phyloP scores from a whole-genome alignment of 2,113 vertebrate genomes.

The Poeciliopsis retropinna region DNA sequence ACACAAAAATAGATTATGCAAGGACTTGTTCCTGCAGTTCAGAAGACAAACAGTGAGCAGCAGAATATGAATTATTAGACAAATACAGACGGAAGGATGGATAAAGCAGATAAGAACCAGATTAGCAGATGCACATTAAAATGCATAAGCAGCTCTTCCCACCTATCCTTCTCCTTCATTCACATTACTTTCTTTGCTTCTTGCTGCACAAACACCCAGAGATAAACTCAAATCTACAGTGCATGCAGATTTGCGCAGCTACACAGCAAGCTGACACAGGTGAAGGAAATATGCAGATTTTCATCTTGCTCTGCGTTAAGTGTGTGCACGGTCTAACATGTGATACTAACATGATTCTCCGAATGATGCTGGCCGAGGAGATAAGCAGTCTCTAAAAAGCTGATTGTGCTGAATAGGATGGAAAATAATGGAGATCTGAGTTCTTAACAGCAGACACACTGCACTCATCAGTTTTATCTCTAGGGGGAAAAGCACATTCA shows the following conservation, averaged over 20 bases:
- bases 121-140: slow-evolving; percentile 76
- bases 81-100: slow-evolving; percentile 76
- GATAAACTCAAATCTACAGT: slow-evolving; percentile 51
- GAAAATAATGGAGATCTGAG: slow-evolving; percentile 49
- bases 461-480: slow-evolving; percentile 30
- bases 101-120: slow-evolving; percentile 73
- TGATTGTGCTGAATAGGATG: slow-evolving; percentile 42
- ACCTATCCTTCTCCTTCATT: slow-evolving; percentile 41
- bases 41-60: slow-evolving; percentile 59
- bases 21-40: slow-evolving; percentile 42
- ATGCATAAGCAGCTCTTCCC: slow-evolving; percentile 69
- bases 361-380: slow-evolving; percentile 41
- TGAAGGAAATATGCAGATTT: slow-evolving; percentile 31
- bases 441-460: slow-evolving; percentile 39
- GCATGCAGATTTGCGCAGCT: slow-evolving; percentile 44
- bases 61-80: slow-evolving; percentile 77
- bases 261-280: slow-evolving; percentile 38
- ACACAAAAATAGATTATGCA: slow-evolving; percentile 51
- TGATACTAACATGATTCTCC: slow-evolving; percentile 43
- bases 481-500: slow-evolving; percentile 10
- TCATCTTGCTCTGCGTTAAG: slow-evolving; percentile 41
- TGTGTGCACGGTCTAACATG: slow-evolving; percentile 41
- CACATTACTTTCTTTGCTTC: slow-evolving; percentile 28
- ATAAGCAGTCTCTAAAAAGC: slow-evolving; percentile 42
- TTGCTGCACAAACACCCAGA: slow-evolving; percentile 39